These are phyloP conservation scores for Pituophis catenifer DNA, from an alignment of 2,113 vertebrate genomes.

Conservation along the genomic window DNA sequence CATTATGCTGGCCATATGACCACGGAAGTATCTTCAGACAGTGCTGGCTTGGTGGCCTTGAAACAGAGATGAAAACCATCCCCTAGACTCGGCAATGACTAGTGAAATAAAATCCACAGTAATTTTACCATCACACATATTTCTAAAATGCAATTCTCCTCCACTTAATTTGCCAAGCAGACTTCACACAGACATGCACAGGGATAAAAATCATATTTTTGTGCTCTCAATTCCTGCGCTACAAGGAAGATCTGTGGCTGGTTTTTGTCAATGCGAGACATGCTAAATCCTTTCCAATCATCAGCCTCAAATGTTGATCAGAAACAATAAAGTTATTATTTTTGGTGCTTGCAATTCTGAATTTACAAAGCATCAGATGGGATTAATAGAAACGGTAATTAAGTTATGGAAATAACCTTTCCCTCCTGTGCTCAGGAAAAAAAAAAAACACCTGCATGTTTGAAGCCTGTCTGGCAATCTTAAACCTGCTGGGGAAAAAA, in stretches of 20 bases:
- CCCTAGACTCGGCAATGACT: background rate
- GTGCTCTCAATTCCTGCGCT: slow-evolving; percentile 11
- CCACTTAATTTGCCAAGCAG: background rate
- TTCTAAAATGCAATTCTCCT: background rate
- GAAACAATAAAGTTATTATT: slow-evolving; percentile 60
- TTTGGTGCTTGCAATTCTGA: slow-evolving; percentile 57
- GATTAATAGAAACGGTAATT: slow-evolving; percentile 74
- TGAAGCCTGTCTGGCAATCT: slow-evolving; percentile 57
- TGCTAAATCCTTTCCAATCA: slow-evolving; percentile 57
- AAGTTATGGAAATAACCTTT: slow-evolving; percentile 73
- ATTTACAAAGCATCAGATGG: slow-evolving; percentile 69
- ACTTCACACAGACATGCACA: background rate
- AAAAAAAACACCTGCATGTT: slow-evolving; percentile 45
- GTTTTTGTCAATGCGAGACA: slow-evolving; percentile 58
- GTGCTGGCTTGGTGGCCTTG: background rate
- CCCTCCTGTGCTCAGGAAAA: slow-evolving; percentile 52
- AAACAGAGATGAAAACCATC: background rate
- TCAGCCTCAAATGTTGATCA: slow-evolving; percentile 69
- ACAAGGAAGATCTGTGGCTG: slow-evolving; percentile 40
- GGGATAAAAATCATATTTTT: background rate
- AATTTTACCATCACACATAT: no score
- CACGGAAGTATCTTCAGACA: background rate
- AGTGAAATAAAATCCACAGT: background rate
- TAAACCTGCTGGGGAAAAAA: slow-evolving; percentile 58
- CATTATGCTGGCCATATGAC: background rate